Conservation (phyloP, 2,888 invertebrate species). For the Meta bourneti region DNA sequence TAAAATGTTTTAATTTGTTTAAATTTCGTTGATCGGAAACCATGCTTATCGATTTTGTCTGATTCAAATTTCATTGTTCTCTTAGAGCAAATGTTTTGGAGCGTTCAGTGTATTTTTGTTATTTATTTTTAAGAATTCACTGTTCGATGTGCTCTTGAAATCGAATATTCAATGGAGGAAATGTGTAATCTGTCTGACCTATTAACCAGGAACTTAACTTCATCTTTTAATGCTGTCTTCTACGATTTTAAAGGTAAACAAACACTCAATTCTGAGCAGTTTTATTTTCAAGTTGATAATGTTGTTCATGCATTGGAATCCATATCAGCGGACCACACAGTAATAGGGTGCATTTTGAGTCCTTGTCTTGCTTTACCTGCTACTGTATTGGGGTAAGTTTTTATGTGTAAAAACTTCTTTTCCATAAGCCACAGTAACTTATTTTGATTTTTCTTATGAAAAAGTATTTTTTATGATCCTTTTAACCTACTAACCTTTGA, state of each 20-base stretch:
- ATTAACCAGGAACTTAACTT: neutral
- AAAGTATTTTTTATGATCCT: too few species aligned
- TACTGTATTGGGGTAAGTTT: slow-evolving; percentile 57
- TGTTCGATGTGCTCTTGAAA: neutral
- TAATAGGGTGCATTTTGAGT: slow-evolving; percentile 34
- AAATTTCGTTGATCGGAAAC: too few species aligned
- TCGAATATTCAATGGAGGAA: neutral
- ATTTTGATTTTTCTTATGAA: too few species aligned
- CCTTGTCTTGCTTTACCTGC: slow-evolving; percentile 35
- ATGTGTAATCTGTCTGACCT: slow-evolving; percentile 16
- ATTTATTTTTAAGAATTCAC: too few species aligned
- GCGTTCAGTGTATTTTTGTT: neutral
- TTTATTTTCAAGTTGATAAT: neutral
- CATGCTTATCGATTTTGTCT: too few species aligned
- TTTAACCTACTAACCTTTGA: too few species aligned
- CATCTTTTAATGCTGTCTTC: slow-evolving; percentile 21
- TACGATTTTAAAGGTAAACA: slow-evolving; percentile 34
- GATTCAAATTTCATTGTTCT: neutral
- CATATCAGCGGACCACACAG: neutral
- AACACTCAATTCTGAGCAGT: slow-evolving; percentile 2
- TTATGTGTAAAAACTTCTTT: neutral
- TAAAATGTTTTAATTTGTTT: too few species aligned
- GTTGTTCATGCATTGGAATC: neutral
- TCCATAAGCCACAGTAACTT: neutral
- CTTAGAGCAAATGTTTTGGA: neutral